Base-by-base conservation (phyloP, 23 tunicate species). In the Styela plicata region DNA sequence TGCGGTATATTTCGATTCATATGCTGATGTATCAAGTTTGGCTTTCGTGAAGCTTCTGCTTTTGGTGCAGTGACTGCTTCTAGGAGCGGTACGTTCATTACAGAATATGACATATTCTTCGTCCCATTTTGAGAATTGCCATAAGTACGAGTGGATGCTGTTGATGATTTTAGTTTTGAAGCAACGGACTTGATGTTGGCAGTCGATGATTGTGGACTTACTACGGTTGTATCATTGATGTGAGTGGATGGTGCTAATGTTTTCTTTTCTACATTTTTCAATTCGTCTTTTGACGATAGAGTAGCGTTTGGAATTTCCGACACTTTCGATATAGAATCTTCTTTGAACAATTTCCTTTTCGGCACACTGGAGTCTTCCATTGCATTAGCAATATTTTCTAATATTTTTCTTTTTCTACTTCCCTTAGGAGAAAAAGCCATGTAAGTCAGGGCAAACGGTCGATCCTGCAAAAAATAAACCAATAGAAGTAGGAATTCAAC, bases 371-470 rank as follows among this genome's bases (percentile, higher is more conserved):
- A 19, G 18, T 33, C 64, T 24, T 25, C 66, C 7, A 20, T 23
- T 13, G 31, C 30, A 21, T 52, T 44, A 21, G 21, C 5, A 24
- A 33, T 44, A 24, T 1, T 18, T 17, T 36, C 81, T 10, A 23
- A 25, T 44, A 57, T 33, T 52, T 36, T 44, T 44, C 37, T 37
- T 71, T 34, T 27, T 32, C 34, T 71, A 21, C 5, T 21, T 16
- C 27, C 10, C 29, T 71, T 71, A 5, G 77, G 3, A 21, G 24
- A 20, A 26, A 76, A 76, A 24, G 81, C 21, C 81, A 76, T 76
- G 65, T 76, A 76, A 0, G 81, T 76, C 81, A 76, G 33, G 16
- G 81, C 21, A 67, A 76, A 29, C 16, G 81, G 81, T 17, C 81
- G 81, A 35, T 76, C 81, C 81, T 73, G 24, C 71, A 67, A 1